Evolutionary conservation across 2,888 invertebrate genomes (phyloP), one percentile per base, ranked within the genome.

Genomic region (Protodeltote pygarga): DNA sequence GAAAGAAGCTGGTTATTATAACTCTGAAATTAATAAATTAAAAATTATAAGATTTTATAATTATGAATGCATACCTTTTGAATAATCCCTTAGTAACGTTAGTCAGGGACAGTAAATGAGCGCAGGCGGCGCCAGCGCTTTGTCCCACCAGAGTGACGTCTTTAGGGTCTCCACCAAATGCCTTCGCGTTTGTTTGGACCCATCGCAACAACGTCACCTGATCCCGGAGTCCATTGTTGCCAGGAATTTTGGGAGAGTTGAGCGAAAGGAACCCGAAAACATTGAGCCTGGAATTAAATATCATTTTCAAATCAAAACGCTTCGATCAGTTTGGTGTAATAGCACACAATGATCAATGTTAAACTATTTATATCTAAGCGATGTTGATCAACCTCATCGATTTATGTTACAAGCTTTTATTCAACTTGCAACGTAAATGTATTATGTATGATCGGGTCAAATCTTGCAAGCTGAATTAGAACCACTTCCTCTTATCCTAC

Each of bases 241-340:
- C 82, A 2, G 82, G 82, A 2, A 79, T 48, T 17, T 60, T 29
- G 5, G 55, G n/a, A 4, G 73, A 62, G 34, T 70, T 71, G 11
- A 79, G 63, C 0, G 75, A 77, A 0, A 84, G 59, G 42, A 75
- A 85, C 10, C 85, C 85, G 19, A 85, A 72, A 5, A 78, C 64
- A 23, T 66, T 66, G 4, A 68, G 3, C 25, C 71, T 72, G 20
- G 0, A 55, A 50, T n/a, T n/a, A n/a, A n/a, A n/a, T n/a, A n/a
- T n/a, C n/a, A n/a, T n/a, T n/a, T n/a, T n/a, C n/a, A n/a, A n/a
- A n/a, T n/a, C n/a, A n/a, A n/a, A n/a, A n/a, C n/a, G n/a, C n/a
- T n/a, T n/a, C n/a, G n/a, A n/a, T n/a, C n/a, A n/a, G n/a, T n/a
- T n/a, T n/a, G n/a, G n/a, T n/a, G n/a, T n/a, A n/a, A n/a, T n/a